phyloP scores from a whole-genome alignment of 2,888 invertebrate genomes.

The Gisinianus flammeolus region DNA sequence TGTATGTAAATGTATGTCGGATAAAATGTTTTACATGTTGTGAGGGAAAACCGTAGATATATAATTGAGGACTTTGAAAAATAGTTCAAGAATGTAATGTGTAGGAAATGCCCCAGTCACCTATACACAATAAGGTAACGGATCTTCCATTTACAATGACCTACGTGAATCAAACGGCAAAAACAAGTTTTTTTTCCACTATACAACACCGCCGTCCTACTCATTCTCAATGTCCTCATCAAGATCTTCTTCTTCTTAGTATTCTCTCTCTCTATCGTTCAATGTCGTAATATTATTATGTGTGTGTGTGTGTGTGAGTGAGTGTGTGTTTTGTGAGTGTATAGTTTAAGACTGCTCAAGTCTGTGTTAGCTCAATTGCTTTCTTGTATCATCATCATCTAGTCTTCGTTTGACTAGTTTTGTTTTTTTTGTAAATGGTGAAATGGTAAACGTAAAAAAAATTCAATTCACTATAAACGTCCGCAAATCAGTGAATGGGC shows the following conservation, averaged over 20 bases:
- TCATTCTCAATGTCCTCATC: background rate
- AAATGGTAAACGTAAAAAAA: too few species aligned
- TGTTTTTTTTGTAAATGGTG: too few species aligned
- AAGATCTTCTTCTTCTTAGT: background rate
- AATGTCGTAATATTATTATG: background rate
- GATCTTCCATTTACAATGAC: slow-evolving; percentile 40
- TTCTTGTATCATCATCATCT: background rate
- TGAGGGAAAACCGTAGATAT: background rate
- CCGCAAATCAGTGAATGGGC: too few species aligned
- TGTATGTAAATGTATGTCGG: too few species aligned
- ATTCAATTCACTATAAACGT: too few species aligned
- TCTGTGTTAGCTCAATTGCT: too few species aligned
- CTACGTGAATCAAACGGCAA: slow-evolving; percentile 43
- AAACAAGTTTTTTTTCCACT: slow-evolving; percentile 37
- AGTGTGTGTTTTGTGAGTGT: background rate
- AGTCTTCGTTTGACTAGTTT: too few species aligned
- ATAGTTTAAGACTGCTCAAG: background rate
- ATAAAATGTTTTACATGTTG: too few species aligned
- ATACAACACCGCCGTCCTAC: background rate
- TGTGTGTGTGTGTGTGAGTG: background rate
- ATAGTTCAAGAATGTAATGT: slow-evolving; percentile 35
- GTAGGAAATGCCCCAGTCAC: slow-evolving; percentile 42
- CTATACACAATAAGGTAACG: slow-evolving; percentile 39
- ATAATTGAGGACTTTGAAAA: slow-evolving; percentile 16
- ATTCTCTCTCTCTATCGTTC: background rate